These are phyloP conservation scores for Ormyrus pomaceus DNA, from an alignment of 2,888 invertebrate species.

Conservation along the genomic window DNA sequence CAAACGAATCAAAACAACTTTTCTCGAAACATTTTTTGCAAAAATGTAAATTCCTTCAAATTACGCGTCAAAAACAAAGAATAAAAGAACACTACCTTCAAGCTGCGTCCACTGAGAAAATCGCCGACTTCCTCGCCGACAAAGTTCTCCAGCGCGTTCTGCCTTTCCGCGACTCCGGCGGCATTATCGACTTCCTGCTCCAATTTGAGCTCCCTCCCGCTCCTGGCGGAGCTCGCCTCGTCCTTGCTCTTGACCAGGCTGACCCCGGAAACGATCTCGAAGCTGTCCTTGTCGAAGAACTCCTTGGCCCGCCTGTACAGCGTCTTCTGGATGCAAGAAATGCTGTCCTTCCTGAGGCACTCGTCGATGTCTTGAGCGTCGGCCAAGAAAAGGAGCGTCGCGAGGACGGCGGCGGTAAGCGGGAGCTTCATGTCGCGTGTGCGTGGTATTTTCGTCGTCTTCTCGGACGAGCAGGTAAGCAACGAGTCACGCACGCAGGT, in stretches of 20 bases:
- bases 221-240: constrained; percentile 73
- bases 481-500: constrained; percentile 50
- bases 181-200: constrained; percentile 77
- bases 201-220: constrained; percentile 75
- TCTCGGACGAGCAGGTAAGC: constrained; percentile 33
- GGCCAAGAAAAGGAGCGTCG: constrained; percentile 59
- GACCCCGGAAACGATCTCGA: constrained; percentile 79
- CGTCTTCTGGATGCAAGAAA: constrained; percentile 80
- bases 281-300: constrained; percentile 79
- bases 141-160: constrained; percentile 79
- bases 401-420: not conserved
- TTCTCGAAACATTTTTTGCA: no score
- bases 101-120: constrained; percentile 78
- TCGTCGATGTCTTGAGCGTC: constrained; percentile 76
- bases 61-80: no score
- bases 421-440: constrained; percentile 15
- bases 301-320: constrained; percentile 79
- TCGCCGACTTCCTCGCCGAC: constrained; percentile 77
- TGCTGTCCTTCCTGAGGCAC: constrained; percentile 80
- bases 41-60: no score
- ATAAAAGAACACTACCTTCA: constrained; percentile 64
- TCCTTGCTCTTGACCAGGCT: constrained; percentile 74
- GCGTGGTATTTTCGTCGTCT: constrained; percentile 17
- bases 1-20: no score
- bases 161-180: constrained; percentile 77